phyloP scores from a whole-genome alignment of 1,140 invertebrate genomes.

The Cyclargus thomasi region DNA sequence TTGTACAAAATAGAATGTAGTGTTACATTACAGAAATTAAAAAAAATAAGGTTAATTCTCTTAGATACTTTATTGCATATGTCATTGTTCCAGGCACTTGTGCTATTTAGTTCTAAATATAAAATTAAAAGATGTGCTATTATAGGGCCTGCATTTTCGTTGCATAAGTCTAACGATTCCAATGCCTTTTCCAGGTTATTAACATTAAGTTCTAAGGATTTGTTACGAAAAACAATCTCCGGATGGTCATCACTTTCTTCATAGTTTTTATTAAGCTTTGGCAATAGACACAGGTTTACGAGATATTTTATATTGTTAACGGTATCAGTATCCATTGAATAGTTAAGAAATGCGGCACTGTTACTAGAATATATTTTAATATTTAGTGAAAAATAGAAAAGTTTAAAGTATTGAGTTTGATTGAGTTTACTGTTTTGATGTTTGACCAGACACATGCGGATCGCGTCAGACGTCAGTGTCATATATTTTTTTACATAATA shows the following conservation, averaged over 20 bases:
- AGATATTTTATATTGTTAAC: slow-evolving; percentile 30
- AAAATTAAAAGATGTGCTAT: slow-evolving; percentile 42
- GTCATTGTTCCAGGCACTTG: slow-evolving; percentile 39
- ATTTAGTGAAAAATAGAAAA: no score
- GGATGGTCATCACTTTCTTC: slow-evolving; percentile 38
- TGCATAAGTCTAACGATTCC: slow-evolving; percentile 32
- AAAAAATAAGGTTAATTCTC: slow-evolving; percentile 41
- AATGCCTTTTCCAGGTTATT: slow-evolving; percentile 34
- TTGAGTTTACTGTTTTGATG: no score
- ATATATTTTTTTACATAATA: no score
- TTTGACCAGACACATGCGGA: no score
- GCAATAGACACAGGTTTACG: slow-evolving; percentile 43
- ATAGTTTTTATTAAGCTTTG: slow-evolving; percentile 44
- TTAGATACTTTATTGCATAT: slow-evolving; percentile 34
- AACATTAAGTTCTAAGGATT: slow-evolving; percentile 39
- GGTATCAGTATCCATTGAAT: slow-evolving; percentile 22
- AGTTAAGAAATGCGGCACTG: not conserved
- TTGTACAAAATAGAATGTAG: slow-evolving; percentile 35
- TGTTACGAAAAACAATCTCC: slow-evolving; percentile 44
- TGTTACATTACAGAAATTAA: slow-evolving; percentile 33
- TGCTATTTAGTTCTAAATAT: slow-evolving; percentile 41
- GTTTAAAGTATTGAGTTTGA: no score
- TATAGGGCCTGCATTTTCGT: slow-evolving; percentile 24
- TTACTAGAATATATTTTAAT: no score
- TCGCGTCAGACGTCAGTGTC: no score